phyloP scores from a whole-genome alignment of 2,888 invertebrate genomes.

The Xestia xanthographa region DNA sequence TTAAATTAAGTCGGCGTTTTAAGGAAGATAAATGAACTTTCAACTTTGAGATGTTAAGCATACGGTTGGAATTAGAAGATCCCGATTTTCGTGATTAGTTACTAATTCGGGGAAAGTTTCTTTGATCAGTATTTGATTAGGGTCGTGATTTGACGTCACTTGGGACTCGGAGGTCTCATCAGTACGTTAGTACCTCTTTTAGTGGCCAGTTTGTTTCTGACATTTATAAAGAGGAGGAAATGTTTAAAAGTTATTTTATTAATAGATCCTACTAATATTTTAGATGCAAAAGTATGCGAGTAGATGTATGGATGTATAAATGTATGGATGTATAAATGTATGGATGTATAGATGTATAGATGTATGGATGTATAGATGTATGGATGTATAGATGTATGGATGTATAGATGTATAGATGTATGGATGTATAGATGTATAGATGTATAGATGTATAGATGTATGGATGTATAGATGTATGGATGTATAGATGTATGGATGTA shows the following conservation, averaged over 20 bases:
- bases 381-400: no score
- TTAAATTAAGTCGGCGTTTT: constrained; percentile 24
- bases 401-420: no score
- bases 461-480: no score
- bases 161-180: constrained; percentile 16
- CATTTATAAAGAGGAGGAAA: background rate
- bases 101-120: constrained; percentile 52
- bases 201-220: constrained; percentile 23
- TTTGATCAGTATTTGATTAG: constrained; percentile 59
- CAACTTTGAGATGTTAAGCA: background rate
- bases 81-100: constrained; percentile 30
- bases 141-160: constrained; percentile 31
- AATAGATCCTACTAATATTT: no score
- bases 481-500: no score
- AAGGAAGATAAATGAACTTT: background rate
- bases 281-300: no score
- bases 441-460: no score
- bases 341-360: no score
- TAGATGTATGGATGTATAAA: no score
- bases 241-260: background rate
- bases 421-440: no score
- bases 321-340: no score
- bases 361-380: no score
- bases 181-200: constrained; percentile 1
- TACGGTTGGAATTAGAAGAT: constrained; percentile 2